Conservation (phyloP, 2,888 invertebrate species). For the Leptinotarsa peninsularis region DNA sequence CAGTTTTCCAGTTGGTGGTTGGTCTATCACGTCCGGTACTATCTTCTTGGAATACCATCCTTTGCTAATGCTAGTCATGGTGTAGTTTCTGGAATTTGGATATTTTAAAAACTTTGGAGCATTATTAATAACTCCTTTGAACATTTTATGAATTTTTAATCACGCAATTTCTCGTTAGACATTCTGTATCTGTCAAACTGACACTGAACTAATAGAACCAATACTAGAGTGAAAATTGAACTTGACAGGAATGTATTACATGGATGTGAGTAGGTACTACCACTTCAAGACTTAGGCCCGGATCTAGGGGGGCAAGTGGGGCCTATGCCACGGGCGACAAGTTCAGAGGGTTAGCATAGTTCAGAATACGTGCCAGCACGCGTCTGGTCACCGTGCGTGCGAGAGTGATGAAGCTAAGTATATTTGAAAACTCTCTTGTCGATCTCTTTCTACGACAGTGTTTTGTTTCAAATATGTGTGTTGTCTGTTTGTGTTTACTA, state of each 20-base stretch:
- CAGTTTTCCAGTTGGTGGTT: constrained; percentile 61
- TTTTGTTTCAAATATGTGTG: no score
- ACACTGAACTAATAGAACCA: not conserved
- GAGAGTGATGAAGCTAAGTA: no score
- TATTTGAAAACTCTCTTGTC: no score
- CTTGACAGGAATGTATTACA: not conserved
- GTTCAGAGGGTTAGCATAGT: no score
- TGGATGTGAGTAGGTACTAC: no score
- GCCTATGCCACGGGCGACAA: no score
- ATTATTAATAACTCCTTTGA: constrained; percentile 2
- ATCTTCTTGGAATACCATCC: constrained; percentile 22
- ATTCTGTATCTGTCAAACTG: constrained; percentile 6
- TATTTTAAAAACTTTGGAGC: not conserved
- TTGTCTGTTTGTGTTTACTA: no score
- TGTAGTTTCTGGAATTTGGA: not conserved
- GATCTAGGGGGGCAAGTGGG: no score
- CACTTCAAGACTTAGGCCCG: no score
- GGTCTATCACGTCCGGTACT: constrained; percentile 27
- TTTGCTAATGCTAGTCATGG: constrained; percentile 5
- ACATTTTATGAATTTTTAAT: not conserved
- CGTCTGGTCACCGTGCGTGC: no score
- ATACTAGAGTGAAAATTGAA: not conserved
- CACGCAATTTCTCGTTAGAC: not conserved
- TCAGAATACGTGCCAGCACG: no score
- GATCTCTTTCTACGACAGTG: no score